phyloP scores from a whole-genome alignment of 2,888 invertebrate genomes.

The Torymus tubicola region DNA sequence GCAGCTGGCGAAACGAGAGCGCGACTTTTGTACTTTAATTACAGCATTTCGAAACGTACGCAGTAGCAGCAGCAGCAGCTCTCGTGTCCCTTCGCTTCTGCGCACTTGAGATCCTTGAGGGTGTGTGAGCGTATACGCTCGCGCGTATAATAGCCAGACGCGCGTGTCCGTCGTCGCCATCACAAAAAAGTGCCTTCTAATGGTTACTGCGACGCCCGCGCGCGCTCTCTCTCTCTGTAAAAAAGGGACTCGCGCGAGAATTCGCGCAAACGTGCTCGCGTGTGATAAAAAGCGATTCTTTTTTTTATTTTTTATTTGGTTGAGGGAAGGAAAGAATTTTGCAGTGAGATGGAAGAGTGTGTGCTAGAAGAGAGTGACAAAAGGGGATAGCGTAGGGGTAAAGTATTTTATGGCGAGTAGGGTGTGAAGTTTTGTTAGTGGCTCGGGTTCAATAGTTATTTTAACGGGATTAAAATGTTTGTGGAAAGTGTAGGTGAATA shows the following conservation, averaged over 20 bases:
- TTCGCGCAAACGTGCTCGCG: constrained; percentile 2
- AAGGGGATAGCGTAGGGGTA: neutral
- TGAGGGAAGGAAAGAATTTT: neutral
- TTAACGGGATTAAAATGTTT: no score
- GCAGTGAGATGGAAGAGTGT: neutral
- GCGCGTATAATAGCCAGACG: constrained; percentile 3
- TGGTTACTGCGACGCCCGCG: constrained; percentile 20
- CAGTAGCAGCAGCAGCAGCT: neutral
- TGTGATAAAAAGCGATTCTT: constrained; percentile 12
- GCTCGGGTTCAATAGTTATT: no score
- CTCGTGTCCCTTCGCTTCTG: neutral
- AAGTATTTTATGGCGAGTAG: constrained; percentile 19
- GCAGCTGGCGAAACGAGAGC: neutral
- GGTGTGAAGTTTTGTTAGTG: constrained; percentile 6
- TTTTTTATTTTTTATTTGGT: neutral
- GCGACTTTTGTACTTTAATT: constrained; percentile 30
- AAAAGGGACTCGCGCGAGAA: neutral
- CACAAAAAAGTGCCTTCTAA: constrained; percentile 25
- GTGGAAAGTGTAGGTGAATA: no score
- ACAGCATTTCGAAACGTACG: neutral
- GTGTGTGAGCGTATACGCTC: neutral
- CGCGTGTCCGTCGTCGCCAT: neutral
- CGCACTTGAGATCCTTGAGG: no score
- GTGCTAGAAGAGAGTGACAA: neutral
- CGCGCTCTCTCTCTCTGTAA: neutral